These are phyloP conservation scores for Valencia hispanica DNA, from an alignment of 2,797 vertebrate genomes.

Conservation along the genomic window DNA sequence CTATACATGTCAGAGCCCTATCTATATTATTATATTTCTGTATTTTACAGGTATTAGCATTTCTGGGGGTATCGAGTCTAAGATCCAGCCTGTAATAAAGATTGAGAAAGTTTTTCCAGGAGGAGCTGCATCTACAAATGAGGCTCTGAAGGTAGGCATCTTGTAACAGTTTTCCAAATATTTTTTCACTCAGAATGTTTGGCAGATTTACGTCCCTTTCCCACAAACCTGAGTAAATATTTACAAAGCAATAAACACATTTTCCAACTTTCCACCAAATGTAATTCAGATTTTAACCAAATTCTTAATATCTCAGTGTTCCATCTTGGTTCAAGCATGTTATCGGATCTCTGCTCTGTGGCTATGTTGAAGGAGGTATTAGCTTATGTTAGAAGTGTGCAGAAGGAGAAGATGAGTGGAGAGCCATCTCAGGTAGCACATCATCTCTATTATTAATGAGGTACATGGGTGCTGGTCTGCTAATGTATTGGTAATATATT, in stretches of 20 bases:
- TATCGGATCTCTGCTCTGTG: conserved; percentile 25
- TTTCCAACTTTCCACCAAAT: background rate
- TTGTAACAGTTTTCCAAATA: background rate
- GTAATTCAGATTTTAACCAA: background rate
- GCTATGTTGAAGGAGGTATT: conserved; percentile 38
- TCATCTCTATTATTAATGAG: conserved; percentile 70
- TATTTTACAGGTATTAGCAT: conserved; percentile 90
- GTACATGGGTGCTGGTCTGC: conserved; percentile 53
- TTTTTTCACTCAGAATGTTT: background rate
- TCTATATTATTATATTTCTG: background rate
- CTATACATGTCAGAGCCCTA: background rate
- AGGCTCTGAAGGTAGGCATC: conserved; percentile 86
- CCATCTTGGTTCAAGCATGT: background rate
- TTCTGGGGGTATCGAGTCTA: conserved; percentile 94
- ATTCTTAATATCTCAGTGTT: background rate
- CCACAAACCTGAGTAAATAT: background rate
- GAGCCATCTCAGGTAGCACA: conserved; percentile 66
- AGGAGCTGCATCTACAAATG: conserved; percentile 91
- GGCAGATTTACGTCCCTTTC: background rate
- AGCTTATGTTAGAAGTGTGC: conserved; percentile 33
- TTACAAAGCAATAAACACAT: background rate
- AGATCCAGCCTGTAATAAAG: conserved; percentile 93
- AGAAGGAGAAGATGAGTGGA: conserved; percentile 51
- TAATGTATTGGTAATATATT: conserved; percentile 73
- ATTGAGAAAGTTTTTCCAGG: conserved; percentile 97